Evolutionary conservation across 2,888 invertebrate species (phyloP).

Genomic region (Alloplasta piceator): DNA sequence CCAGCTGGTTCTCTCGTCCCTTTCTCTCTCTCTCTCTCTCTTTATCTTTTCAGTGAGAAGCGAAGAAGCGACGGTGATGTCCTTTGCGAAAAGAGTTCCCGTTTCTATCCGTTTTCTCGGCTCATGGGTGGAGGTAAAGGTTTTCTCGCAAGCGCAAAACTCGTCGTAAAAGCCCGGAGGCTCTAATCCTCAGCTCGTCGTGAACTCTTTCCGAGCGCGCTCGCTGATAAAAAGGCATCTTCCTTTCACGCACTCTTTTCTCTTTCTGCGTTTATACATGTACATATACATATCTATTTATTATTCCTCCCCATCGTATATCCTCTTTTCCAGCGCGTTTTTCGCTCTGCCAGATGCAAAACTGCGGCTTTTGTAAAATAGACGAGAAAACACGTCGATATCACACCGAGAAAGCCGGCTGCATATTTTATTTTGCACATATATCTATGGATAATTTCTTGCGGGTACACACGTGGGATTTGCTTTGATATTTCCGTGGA

Average conservation of each 20-base stretch:
- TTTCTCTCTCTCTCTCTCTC: background rate
- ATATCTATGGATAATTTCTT: conserved; percentile 13
- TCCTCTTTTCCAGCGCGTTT: conserved; percentile 19
- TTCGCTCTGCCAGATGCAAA: conserved; percentile 38
- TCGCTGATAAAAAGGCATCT: conserved; percentile 59
- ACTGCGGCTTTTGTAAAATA: background rate
- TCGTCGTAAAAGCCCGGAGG: conserved; percentile 62
- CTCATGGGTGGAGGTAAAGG: background rate
- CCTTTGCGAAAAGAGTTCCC: conserved; percentile 30
- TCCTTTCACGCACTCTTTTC: conserved; percentile 52
- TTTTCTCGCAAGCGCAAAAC: conserved; percentile 51
- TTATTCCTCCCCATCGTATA: background rate
- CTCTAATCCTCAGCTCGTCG: conserved; percentile 61
- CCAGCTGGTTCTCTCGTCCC: conserved; percentile 11
- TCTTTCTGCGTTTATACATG: background rate
- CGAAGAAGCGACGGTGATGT: conserved; percentile 5
- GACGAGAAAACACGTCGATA: conserved; percentile 26
- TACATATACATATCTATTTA: too few species aligned
- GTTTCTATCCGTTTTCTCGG: conserved; percentile 32
- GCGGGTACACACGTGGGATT: background rate
- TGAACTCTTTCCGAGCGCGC: conserved; percentile 52
- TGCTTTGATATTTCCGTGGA: background rate
- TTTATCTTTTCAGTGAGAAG: background rate
- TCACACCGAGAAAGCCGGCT: conserved; percentile 1
- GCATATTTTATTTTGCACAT: background rate